These are phyloP conservation scores for Acropternis orthonyx DNA, from an alignment of 2,797 vertebrate genomes.

Conservation along the genomic window DNA sequence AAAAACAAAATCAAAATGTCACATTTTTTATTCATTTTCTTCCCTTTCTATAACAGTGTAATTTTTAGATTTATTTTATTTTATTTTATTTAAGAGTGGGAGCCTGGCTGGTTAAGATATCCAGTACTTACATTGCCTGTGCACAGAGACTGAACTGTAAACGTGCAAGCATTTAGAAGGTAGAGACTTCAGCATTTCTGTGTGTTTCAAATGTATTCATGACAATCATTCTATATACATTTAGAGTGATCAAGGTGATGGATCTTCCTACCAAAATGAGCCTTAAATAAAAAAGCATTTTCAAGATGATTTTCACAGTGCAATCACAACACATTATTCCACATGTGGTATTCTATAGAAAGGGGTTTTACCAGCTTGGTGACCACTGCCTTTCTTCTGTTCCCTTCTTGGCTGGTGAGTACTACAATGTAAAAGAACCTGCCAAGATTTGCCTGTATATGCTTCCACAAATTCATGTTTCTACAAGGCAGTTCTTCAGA, in stretches of 20 bases:
- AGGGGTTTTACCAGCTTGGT: neutral
- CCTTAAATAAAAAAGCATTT: neutral
- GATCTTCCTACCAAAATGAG: neutral
- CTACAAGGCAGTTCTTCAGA: neutral
- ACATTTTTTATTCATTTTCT: neutral
- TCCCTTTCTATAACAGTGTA: neutral
- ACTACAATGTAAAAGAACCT: neutral
- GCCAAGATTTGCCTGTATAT: neutral
- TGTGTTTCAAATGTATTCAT: neutral
- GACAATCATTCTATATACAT: neutral
- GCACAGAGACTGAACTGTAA: neutral
- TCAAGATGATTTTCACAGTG: neutral
- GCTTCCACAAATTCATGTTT: neutral
- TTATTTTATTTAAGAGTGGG: neutral
- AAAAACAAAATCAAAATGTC: constrained; percentile 5
- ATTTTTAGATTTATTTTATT: neutral
- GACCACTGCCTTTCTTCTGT: neutral
- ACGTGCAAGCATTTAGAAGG: neutral
- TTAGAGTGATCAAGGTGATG: neutral
- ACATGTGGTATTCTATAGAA: neutral
- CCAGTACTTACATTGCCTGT: neutral
- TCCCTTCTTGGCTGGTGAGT: neutral
- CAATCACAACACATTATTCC: neutral
- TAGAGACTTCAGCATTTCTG: neutral
- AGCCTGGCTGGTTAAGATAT: neutral